These are phyloP conservation scores for Sander lucioperca DNA, from an alignment of 2,113 vertebrate genomes.

Conservation along the genomic window DNA sequence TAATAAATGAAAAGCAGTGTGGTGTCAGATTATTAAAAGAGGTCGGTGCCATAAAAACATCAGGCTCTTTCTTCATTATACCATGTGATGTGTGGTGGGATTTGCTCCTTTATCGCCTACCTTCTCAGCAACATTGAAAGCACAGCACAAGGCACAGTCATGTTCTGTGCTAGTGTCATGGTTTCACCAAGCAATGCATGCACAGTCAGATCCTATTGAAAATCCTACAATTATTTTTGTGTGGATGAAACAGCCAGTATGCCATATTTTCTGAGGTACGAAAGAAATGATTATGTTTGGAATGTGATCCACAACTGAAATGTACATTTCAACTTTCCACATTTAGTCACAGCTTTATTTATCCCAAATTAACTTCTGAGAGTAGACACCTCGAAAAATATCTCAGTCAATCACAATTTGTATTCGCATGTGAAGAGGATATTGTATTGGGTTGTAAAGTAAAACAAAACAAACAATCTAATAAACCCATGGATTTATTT, in stretches of 20 bases:
- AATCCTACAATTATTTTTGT: slow-evolving; percentile 1
- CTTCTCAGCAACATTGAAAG: slow-evolving; percentile 9
- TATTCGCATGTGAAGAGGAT: neutral
- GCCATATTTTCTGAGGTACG: slow-evolving; percentile 20
- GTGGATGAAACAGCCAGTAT: neutral
- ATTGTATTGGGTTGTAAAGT: neutral
- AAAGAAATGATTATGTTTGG: neutral
- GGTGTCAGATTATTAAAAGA: neutral
- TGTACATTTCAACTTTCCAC: neutral
- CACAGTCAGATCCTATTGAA: neutral
- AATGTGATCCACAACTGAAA: neutral
- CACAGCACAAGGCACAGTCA: neutral
- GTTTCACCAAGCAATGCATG: neutral
- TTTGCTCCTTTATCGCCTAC: neutral
- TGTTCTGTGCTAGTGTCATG: neutral
- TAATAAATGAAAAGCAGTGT: neutral
- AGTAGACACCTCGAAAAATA: neutral
- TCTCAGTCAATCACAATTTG: neutral
- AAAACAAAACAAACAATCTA: neutral
- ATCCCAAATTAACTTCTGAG: neutral
- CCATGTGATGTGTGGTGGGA: neutral
- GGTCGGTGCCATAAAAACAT: neutral
- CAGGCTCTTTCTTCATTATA: neutral
- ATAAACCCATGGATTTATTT: neutral
- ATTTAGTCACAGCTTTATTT: neutral